Conservation (phyloP, 2,888 invertebrate species). For the Tipula helvola region DNA sequence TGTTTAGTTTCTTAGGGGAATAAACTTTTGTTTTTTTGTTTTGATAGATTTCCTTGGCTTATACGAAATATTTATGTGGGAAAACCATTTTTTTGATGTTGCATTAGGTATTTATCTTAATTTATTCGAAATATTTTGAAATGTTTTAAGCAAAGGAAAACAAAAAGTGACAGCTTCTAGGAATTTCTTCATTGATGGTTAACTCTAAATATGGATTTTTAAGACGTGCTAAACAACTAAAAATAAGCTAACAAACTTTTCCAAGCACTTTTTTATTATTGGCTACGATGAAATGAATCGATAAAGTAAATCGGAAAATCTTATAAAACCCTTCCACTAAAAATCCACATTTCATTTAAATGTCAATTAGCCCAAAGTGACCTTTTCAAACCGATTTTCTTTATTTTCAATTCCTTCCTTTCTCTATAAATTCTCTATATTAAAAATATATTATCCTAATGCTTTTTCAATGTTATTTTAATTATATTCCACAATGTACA, state of each 20-base stretch:
- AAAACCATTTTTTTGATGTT: not conserved
- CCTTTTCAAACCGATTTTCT: not conserved
- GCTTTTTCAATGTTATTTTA: not conserved
- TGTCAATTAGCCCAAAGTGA: not conserved
- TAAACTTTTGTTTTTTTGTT: not conserved
- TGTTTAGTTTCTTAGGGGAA: not conserved
- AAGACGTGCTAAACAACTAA: too few relatives aligned
- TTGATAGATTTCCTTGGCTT: not conserved
- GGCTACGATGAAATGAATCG: too few relatives aligned
- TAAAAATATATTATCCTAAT: not conserved
- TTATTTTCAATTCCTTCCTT: not conserved
- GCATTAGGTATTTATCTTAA: not conserved
- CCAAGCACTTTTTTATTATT: too few relatives aligned
- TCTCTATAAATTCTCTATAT: not conserved
- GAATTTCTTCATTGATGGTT: too few relatives aligned
- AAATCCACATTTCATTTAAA: not conserved
- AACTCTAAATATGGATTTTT: too few relatives aligned
- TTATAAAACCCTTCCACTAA: too few relatives aligned
- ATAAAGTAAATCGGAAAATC: too few relatives aligned
- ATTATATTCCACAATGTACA: not conserved
- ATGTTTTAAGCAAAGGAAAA: slow-evolving; percentile 24
- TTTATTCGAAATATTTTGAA: not conserved
- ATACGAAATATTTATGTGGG: not conserved
- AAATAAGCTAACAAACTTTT: too few relatives aligned
- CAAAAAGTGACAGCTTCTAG: too few relatives aligned